Evolutionary conservation across 2,113 vertebrate genomes (phyloP), one percentile per base, ranked within the genome.

Genomic region (Oxygymnocypris stewartii): DNA sequence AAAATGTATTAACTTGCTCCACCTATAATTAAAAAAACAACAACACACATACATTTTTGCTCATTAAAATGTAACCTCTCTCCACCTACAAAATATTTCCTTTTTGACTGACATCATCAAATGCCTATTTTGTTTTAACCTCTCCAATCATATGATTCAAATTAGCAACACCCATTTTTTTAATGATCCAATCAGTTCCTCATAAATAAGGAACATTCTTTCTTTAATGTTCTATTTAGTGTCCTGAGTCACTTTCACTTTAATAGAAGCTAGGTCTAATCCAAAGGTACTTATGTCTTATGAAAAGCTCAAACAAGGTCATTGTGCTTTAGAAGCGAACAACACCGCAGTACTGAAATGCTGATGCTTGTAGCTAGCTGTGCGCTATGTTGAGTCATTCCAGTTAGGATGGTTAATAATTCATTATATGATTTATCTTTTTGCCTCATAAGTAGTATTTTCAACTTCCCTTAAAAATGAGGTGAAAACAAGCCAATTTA

Each of bases 371-470:
- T 82, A 80, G 59, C 85, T 79, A 77, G 57, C 57, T 31, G 84
- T 28, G 42, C 51, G n/a, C 28, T 59, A 84, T 73, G 67, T 79
- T 63, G 84, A 85, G 54, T 82, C 75, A 74, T 87, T 77, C 28
- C 65, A 77, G 69, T 57, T 86, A 25, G 2, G 23, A 18, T 31
- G 25, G 18, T 89, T 84, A 90, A 87, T 89, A 89, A 89, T 89
- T 88, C 35, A 87, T 79, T 51, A 8, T 47, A 69, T 6, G 42
- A 69, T 69, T 49, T 23, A 82, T 71, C 8, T 42, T 57, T 79
- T 59, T 37, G 51, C 40, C 35, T 63, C 23, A 81, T 11, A 79
- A 75, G 40, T 75, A 75, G 12, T 7, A 44, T 28, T 47, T 76
- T 42, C 13, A 79, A 84, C 82, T 84, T 82, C 81, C 63, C 67